Evolutionary conservation across 2,888 invertebrate genomes (phyloP).

Genomic region (Reticulitermes lucifugus): DNA sequence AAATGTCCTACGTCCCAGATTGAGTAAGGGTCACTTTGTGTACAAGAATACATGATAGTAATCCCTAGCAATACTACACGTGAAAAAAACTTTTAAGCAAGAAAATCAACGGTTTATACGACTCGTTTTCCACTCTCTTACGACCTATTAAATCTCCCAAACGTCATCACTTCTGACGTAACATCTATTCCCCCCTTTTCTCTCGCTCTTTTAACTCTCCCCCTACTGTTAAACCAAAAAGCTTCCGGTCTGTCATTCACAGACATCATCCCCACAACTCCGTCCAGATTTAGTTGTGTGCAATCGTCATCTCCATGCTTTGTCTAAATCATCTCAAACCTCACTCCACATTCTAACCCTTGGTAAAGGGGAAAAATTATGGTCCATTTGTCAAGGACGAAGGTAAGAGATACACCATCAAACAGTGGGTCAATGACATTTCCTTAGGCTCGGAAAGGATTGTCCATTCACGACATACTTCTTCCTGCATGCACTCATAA

Average conservation of each 20-base stretch:
- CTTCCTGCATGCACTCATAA: too few species aligned
- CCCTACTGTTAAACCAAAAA: slow-evolving; percentile 4
- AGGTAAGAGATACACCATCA: slow-evolving; percentile 21
- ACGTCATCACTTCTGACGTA: slow-evolving; percentile 48
- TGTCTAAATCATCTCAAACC: not conserved
- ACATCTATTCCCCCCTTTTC: not conserved
- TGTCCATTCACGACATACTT: too few species aligned
- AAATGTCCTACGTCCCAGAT: not conserved
- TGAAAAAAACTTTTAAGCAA: not conserved
- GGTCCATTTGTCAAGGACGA: slow-evolving; percentile 38
- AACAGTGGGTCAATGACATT: slow-evolving; percentile 11
- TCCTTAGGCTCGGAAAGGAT: not conserved
- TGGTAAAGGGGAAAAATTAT: slow-evolving; percentile 9
- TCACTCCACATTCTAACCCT: not conserved
- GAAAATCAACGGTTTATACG: slow-evolving; percentile 39
- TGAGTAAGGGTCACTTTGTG: not conserved
- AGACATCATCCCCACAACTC: not conserved
- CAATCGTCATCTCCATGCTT: not conserved
- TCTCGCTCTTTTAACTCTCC: not conserved
- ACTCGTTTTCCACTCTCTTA: slow-evolving; percentile 36
- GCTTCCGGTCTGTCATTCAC: not conserved
- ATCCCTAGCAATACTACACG: not conserved
- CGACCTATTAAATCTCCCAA: slow-evolving; percentile 49
- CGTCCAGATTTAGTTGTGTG: not conserved
- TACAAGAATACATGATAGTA: not conserved